Conservation (phyloP, 2,797 vertebrate species). For the Malacoraja senta region DNA sequence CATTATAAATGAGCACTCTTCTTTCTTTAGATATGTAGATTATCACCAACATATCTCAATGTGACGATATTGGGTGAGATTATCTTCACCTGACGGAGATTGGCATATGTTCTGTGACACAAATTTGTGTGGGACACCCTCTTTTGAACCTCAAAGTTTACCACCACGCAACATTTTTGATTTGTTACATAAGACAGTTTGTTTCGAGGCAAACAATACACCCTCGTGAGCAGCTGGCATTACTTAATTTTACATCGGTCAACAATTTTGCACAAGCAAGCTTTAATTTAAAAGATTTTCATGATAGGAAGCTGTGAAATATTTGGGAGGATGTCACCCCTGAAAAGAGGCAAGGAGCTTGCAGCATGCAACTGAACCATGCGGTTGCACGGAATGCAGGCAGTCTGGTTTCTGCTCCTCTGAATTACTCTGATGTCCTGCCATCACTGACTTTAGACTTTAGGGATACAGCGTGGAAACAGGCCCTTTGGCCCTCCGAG, state of each 20-base stretch:
- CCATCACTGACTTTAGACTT: too few relatives aligned
- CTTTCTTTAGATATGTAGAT: not conserved
- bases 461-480: too few relatives aligned
- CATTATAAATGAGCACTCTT: not conserved
- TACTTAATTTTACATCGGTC: not conserved
- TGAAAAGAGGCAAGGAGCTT: too few relatives aligned
- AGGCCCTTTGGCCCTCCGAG: too few relatives aligned
- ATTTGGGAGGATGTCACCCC: too few relatives aligned
- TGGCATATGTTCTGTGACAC: not conserved
- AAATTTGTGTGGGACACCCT: not conserved
- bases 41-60: not conserved
- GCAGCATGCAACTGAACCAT: too few relatives aligned
- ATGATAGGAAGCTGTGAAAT: not conserved
- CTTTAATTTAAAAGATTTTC: not conserved
- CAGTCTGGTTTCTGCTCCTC: too few relatives aligned
- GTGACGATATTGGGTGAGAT: not conserved
- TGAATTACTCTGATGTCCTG: too few relatives aligned
- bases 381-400: too few relatives aligned
- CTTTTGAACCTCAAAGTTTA: not conserved
- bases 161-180: not conserved
- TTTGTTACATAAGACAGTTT: not conserved
- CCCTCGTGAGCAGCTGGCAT: not conserved
- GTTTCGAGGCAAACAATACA: not conserved
- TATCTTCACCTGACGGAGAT: not conserved
- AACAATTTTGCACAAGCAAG: conserved; percentile 3